Percentiles rank a stretch among this genome's conserved stretches.
These are phyloP conservation scores for Pipra filicauda DNA, from an alignment of 2,113 vertebrate genomes.

Conservation along the genomic window DNA sequence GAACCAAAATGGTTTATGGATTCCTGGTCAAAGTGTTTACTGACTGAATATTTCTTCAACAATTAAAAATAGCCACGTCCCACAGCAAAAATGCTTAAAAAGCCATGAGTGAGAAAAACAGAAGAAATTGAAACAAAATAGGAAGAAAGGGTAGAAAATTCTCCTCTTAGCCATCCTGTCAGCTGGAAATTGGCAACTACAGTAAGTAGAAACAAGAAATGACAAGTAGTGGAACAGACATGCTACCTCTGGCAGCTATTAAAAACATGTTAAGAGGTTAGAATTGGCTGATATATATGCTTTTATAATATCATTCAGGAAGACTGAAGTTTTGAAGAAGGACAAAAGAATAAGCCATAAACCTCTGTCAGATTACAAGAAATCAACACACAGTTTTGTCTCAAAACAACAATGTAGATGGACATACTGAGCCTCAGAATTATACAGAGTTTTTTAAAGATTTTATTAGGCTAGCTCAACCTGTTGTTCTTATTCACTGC, in stretches of 20 bases:
- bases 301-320: background rate
- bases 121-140: background rate
- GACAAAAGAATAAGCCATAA: background rate
- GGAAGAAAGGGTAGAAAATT: background rate
- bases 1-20: constrained; percentile 63
- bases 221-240: constrained; percentile 13
- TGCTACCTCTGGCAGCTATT: constrained; percentile 9
- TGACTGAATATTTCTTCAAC: constrained; percentile 39
- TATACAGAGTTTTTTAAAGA: background rate
- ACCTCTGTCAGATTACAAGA: background rate
- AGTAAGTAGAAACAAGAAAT: background rate
- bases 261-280: background rate
- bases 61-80: background rate
- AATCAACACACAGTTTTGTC: background rate
- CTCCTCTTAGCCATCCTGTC: background rate
- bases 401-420: background rate
- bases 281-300: background rate
- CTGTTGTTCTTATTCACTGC: background rate
- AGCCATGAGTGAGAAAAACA: background rate
- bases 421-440: background rate
- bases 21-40: constrained; percentile 53
- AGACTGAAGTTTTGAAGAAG: background rate
- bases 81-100: background rate
- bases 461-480: background rate
- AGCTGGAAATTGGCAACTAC: background rate